Evolutionary conservation across 2,113 vertebrate genomes (phyloP), one percentile per base, ranked within the genome.

Genomic region (Oreochromis spilurus): DNA sequence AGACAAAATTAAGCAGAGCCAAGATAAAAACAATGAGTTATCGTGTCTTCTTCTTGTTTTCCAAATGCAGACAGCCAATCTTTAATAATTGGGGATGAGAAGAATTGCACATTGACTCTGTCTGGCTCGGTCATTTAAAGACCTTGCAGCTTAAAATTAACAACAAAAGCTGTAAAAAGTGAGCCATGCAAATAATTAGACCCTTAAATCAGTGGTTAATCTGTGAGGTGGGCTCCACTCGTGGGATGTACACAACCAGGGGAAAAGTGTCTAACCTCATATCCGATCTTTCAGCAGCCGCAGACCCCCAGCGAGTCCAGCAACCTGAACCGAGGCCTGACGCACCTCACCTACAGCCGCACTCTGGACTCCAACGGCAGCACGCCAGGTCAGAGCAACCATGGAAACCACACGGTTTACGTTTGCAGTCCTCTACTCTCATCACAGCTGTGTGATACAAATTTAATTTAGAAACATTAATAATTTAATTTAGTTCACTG

Each of bases 321-420:
- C 21, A 70, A 31, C 8, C 24, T 36, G 19, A 90, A 2, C 79
- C 85, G 85, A 4, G 79, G 87, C 21, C 79, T 43, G 24, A 83
- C 88, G 0, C 94, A 93, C 57, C 94, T 95, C 70, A 94, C 91
- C 50, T 95, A 91, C 88, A 94, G 93, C 82, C 83, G 87, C 14
- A 83, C 89, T 11, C 60, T 72, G 62, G 91, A 95, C 2, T 9
- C 90, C 85, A 86, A 92, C 16, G 85, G 93, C 84, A 70, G 67
- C 58, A 7, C 72, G 2, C 16, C 92, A 91, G 95, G 95, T 95
- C 40, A 65, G 89, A 17, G 24, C 24, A 19, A 21, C 6, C 14
- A 6, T 4, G 17, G 24, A 43, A 38, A 8, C 9, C 60, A 21
- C 60, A 13, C 8, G 60, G 60, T 65, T 65, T 38, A 21, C 34